phyloP scores from a whole-genome alignment of 2,113 vertebrate genomes.

The Proterorhinus semilunaris region DNA sequence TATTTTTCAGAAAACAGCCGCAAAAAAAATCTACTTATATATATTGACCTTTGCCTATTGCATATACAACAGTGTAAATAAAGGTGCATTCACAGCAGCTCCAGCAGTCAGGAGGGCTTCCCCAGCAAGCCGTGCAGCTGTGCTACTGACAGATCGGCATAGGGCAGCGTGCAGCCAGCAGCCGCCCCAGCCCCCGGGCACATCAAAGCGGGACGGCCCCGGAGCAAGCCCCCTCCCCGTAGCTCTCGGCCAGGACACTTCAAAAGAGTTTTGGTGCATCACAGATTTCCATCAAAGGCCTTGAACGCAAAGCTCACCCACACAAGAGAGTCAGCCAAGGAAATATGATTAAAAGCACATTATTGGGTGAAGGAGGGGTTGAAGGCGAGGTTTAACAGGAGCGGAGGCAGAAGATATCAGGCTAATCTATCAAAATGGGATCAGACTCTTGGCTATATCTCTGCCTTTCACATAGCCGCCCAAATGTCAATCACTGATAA shows the following conservation, averaged over 20 bases:
- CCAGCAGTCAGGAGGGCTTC: constrained; percentile 29
- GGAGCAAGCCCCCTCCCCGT: constrained; percentile 45
- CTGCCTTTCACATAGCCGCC: constrained; percentile 11
- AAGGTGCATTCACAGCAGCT: constrained; percentile 46
- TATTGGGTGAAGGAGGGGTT: constrained; percentile 50
- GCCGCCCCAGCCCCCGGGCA: constrained; percentile 50
- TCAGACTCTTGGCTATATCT: constrained; percentile 22
- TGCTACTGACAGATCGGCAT: constrained; percentile 79
- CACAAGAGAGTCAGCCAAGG: constrained; percentile 56
- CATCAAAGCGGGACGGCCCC: constrained; percentile 70
- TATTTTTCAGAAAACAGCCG: neutral
- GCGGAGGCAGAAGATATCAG: constrained; percentile 24
- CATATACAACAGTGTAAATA: constrained; percentile 6
- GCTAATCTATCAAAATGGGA: constrained; percentile 35
- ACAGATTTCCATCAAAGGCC: constrained; percentile 83
- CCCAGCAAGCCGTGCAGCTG: constrained; percentile 67
- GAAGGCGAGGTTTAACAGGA: constrained; percentile 41
- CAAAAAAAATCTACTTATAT: no score
- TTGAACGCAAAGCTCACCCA: constrained; percentile 61
- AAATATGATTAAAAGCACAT: constrained; percentile 75
- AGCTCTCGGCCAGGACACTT: constrained; percentile 73
- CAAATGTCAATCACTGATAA: constrained; percentile 40
- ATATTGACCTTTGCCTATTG: constrained; percentile 8
- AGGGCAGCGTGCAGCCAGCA: constrained; percentile 75
- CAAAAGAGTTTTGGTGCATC: constrained; percentile 80